A percentile compares a stretch with the other conserved stretches of the same genome.
These are phyloP conservation scores for Eudyptes chrysolophus DNA, from an alignment of 2,113 vertebrate genomes.

Conservation along the genomic window DNA sequence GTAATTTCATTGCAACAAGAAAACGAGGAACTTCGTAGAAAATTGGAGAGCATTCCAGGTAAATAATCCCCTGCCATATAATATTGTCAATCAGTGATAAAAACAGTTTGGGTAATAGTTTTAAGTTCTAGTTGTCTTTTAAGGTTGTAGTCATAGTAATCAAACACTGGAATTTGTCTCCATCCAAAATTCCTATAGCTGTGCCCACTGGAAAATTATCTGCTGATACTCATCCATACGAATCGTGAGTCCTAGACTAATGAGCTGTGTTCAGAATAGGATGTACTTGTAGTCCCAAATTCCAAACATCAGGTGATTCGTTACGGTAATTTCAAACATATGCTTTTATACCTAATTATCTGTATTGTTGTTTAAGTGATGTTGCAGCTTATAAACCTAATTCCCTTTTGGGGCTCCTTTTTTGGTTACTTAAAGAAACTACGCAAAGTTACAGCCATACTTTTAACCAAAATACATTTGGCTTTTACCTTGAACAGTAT, in stretches of 20 bases:
- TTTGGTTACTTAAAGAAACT: neutral
- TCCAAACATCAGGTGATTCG: neutral
- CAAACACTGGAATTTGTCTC: neutral
- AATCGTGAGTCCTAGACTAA: neutral
- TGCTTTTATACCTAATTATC: neutral
- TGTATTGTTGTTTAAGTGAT: neutral
- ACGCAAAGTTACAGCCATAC: neutral
- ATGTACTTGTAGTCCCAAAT: neutral
- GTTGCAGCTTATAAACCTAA: neutral
- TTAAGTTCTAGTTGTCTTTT: neutral
- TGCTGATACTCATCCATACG: neutral
- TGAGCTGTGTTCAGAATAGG: neutral
- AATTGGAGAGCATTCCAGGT: slow-evolving; percentile 95
- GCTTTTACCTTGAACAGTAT: neutral
- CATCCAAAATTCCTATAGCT: neutral
- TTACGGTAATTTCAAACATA: neutral
- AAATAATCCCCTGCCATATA: neutral
- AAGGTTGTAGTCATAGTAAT: neutral
- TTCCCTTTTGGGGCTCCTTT: neutral
- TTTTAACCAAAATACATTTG: neutral
- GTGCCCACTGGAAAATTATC: neutral
- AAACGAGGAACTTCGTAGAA: slow-evolving; percentile 94
- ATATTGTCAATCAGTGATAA: neutral
- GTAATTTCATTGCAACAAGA: slow-evolving; percentile 97
- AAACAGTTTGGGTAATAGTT: neutral